A percentile compares a stretch with the other conserved stretches of the same genome.
These are phyloP conservation scores for Triplophysa rosa DNA, from an alignment of 2,113 vertebrate species.

Conservation along the genomic window DNA sequence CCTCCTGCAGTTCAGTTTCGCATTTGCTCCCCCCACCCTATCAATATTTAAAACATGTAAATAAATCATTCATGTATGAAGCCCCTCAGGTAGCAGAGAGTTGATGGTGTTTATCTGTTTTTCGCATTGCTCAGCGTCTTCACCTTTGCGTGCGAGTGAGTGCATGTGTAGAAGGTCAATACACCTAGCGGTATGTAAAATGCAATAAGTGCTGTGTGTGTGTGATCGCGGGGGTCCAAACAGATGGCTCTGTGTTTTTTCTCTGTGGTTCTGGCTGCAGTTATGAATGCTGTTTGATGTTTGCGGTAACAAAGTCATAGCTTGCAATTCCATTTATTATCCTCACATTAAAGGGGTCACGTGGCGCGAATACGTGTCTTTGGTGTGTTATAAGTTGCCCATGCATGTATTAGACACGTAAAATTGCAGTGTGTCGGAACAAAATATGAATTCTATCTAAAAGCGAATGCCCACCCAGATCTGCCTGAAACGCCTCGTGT, in stretches of 20 bases:
- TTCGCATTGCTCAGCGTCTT: constrained; percentile 1
- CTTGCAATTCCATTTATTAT: neutral
- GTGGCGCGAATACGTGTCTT: no score
- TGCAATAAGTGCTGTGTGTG: neutral
- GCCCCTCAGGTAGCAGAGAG: constrained; percentile 40
- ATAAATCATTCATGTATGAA: constrained; percentile 57
- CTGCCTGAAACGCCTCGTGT: no score
- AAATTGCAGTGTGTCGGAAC: no score
- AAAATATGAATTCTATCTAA: no score
- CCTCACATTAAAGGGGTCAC: neutral
- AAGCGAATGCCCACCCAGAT: no score
- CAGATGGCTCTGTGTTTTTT: constrained; percentile 51
- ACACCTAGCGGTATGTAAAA: constrained; percentile 12
- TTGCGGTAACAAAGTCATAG: constrained; percentile 37
- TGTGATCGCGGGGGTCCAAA: constrained; percentile 43
- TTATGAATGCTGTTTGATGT: constrained; percentile 55
- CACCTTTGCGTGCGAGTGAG: neutral
- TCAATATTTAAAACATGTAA: constrained; percentile 62
- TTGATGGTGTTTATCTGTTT: constrained; percentile 30
- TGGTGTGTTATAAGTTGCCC: no score
- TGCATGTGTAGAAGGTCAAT: constrained; percentile 15
- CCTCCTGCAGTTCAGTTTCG: constrained; percentile 57
- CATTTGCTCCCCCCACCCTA: constrained; percentile 47
- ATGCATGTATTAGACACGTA: no score
- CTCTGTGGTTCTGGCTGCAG: constrained; percentile 28